These are phyloP conservation scores for Rhingia rostrata DNA, from an alignment of 2,888 invertebrate genomes.

Conservation along the genomic window DNA sequence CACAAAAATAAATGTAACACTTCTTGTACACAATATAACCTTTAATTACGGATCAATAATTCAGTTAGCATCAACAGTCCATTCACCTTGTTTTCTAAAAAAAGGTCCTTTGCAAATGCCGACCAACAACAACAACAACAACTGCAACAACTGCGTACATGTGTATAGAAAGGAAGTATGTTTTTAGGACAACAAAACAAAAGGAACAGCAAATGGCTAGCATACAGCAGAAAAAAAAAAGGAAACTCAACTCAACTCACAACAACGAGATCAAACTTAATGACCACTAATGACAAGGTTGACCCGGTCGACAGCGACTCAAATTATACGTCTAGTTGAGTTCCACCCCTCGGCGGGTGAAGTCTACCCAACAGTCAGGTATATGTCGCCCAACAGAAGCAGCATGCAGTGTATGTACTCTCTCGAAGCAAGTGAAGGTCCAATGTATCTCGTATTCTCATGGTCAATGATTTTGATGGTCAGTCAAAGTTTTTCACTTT, in stretches of 20 bases:
- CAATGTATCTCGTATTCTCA: conserved; percentile 66
- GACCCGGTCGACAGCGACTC: conserved; percentile 75
- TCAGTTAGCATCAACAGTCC: conserved; percentile 51
- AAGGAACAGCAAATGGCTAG: conserved; percentile 28
- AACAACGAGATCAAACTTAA: conserved; percentile 76
- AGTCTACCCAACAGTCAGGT: conserved; percentile 23
- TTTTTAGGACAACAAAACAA: conserved; percentile 62
- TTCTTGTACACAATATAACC: background rate
- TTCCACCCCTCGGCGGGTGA: conserved; percentile 59
- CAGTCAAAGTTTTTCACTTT: conserved; percentile 49
- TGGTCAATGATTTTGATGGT: conserved; percentile 71
- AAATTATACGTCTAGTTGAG: conserved; percentile 76
- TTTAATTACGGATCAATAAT: conserved; percentile 62
- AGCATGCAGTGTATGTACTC: background rate
- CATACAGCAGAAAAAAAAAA: conserved; percentile 41
- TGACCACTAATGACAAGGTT: conserved; percentile 77
- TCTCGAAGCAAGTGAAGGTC: conserved; percentile 49
- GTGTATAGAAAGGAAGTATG: conserved; percentile 40
- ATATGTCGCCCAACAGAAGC: conserved; percentile 27
- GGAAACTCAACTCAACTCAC: conserved; percentile 69
- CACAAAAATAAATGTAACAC: too few species aligned
- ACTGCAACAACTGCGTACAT: background rate
- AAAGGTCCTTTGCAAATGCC: conserved; percentile 57
- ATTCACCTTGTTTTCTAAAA: conserved; percentile 48
- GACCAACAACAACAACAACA: background rate